Evolutionary conservation across 2,113 vertebrate species (phyloP).

Genomic region (Uropsilus gracilis): DNA sequence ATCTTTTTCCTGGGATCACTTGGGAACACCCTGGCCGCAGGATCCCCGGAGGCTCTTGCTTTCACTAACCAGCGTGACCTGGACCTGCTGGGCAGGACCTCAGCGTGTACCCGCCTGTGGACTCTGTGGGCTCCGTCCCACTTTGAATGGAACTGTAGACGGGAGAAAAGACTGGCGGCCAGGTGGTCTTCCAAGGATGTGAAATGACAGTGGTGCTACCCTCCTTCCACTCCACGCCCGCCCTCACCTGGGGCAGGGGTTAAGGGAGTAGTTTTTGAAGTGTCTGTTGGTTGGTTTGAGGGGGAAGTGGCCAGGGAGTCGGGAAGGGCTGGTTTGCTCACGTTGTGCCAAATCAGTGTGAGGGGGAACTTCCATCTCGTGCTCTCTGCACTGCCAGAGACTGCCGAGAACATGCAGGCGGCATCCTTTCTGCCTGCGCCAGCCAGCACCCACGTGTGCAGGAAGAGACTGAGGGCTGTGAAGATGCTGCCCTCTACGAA

Average conservation of each 20-base stretch:
- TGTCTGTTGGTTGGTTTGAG: not conserved
- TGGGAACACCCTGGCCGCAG: conserved; percentile 59
- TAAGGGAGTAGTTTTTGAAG: not conserved
- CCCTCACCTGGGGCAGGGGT: not conserved
- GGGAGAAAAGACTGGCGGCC: not conserved
- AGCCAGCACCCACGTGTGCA: not conserved
- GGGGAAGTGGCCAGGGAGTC: not conserved
- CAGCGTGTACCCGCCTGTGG: not conserved
- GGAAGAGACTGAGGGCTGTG: not conserved
- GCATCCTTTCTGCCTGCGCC: not conserved
- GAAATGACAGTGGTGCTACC: not conserved
- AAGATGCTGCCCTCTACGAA: not conserved
- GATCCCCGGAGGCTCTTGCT: conserved; percentile 22
- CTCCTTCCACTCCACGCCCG: not conserved
- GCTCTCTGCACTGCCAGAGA: not conserved
- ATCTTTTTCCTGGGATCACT: conserved; percentile 68
- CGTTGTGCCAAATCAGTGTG: not conserved
- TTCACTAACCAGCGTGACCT: conserved; percentile 39
- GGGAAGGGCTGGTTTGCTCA: not conserved
- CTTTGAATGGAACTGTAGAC: not conserved
- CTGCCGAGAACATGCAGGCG: not conserved
- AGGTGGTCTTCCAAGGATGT: not conserved
- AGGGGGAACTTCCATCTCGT: not conserved
- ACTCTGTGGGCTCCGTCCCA: not conserved
- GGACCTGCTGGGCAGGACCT: conserved; percentile 58